Evolutionary conservation across 64 coral and sea anemone species (phyloP).

Genomic region (Dendronephthya gigantea): DNA sequence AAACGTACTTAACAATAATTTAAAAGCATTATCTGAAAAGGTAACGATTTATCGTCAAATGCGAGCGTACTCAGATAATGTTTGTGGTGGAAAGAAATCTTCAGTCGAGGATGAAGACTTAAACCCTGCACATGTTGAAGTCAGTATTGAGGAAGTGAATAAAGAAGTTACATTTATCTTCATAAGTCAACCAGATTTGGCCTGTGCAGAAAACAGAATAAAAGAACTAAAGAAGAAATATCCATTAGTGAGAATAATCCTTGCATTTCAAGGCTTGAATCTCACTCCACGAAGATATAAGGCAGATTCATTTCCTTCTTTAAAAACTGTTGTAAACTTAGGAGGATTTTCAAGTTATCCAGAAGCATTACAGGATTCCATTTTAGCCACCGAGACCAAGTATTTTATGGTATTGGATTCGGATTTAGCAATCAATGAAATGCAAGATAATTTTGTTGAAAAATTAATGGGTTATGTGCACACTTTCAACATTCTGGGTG

Average conservation of each 20-base stretch:
- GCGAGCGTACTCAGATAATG: background rate
- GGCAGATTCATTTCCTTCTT: background rate
- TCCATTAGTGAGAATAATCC: background rate
- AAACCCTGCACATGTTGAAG: background rate
- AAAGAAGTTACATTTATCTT: background rate
- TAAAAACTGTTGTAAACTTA: background rate
- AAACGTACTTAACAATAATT: background rate
- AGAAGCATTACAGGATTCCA: background rate
- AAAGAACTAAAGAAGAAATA: background rate
- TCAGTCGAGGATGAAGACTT: background rate
- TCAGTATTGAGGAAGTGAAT: background rate
- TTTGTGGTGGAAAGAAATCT: background rate
- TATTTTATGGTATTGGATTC: background rate
- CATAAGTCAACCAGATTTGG: background rate
- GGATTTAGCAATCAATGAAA: background rate
- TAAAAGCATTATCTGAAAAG: background rate
- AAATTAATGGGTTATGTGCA: background rate
- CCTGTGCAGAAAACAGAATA: background rate
- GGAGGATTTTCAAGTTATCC: background rate
- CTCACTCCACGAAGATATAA: background rate
- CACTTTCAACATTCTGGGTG: background rate
- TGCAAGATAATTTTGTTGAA: background rate
- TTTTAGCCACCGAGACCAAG: background rate
- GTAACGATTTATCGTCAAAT: slow-evolving; percentile 6
- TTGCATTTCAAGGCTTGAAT: background rate